A percentile compares a stretch with the other conserved stretches of the same genome.
phyloP scores from a whole-genome alignment of 1,140 invertebrate species.

The Drosophila melanogaster region DNA sequence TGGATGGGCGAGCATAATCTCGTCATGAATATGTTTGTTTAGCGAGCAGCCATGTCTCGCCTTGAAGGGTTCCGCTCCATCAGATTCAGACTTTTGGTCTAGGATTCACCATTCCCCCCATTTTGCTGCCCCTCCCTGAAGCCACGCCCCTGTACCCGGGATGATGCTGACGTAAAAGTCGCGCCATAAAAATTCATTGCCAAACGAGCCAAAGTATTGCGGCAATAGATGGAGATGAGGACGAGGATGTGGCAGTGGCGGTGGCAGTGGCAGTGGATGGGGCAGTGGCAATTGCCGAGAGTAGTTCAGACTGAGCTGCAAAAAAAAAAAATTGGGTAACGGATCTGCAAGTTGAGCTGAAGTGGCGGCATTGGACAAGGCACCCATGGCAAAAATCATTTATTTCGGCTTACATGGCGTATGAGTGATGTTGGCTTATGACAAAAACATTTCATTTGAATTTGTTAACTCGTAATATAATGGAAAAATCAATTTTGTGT shows the following conservation, averaged over 20 bases:
- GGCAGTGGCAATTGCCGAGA: constrained; percentile 58
- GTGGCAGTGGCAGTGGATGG: constrained; percentile 45
- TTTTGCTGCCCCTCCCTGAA: neutral
- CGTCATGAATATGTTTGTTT: constrained; percentile 81
- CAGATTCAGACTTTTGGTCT: constrained; percentile 13
- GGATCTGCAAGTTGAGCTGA: constrained; percentile 53
- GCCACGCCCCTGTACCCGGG: neutral
- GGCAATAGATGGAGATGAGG: constrained; percentile 1
- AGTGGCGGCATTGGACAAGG: constrained; percentile 18
- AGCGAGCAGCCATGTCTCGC: constrained; percentile 50
- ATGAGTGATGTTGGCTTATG: constrained; percentile 2
- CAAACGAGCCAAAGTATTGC: constrained; percentile 71
- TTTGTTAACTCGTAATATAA: no score
- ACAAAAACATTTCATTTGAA: neutral
- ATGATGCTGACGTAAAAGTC: constrained; percentile 60
- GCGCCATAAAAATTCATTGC: constrained; percentile 81
- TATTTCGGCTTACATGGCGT: constrained; percentile 3
- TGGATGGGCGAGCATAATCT: constrained; percentile 53
- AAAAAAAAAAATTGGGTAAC: constrained; percentile 44
- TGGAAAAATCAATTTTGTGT: neutral
- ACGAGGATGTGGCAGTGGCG: constrained; percentile 5
- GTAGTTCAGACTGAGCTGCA: constrained; percentile 49
- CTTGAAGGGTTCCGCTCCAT: constrained; percentile 32
- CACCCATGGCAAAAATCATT: constrained; percentile 30
- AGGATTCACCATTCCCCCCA: neutral